These are phyloP conservation scores for Aphelocoma californica DNA, from an alignment of 2,797 vertebrate genomes.

Conservation along the genomic window DNA sequence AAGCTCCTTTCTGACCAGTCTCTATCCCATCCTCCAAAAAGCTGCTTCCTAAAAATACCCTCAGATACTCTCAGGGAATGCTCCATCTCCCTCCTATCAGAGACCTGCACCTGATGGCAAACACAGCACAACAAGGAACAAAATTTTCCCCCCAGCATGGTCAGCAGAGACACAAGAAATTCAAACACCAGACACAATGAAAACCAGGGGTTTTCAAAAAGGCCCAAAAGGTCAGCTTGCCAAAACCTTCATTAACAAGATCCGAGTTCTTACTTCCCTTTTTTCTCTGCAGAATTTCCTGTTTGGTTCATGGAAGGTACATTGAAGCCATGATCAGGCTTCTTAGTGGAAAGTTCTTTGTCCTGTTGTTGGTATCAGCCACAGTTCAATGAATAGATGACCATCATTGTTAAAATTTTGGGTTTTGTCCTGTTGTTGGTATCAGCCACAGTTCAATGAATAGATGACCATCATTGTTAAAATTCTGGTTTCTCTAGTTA, in stretches of 20 bases:
- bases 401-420: neutral
- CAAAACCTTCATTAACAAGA: neutral
- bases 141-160: rapidly evolving
- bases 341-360: neutral
- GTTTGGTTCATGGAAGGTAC: neutral
- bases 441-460: neutral
- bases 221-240: neutral
- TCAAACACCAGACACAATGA: rapidly evolving
- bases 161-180: neutral
- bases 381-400: neutral
- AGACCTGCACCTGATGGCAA: neutral
- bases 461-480: neutral
- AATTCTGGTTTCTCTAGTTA: neutral
- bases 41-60: rapidly evolving
- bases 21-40: neutral
- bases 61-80: neutral
- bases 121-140: neutral
- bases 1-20: neutral
- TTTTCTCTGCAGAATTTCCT: neutral
- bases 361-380: neutral
- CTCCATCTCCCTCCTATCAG: neutral
- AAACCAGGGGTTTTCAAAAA: neutral
- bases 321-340: rapidly evolving
- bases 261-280: neutral
- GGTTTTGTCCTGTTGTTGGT: neutral